A percentile compares a stretch with the other conserved stretches of the same genome.
phyloP scores from a whole-genome alignment of 2,797 vertebrate species.

The Carduelis carduelis region DNA sequence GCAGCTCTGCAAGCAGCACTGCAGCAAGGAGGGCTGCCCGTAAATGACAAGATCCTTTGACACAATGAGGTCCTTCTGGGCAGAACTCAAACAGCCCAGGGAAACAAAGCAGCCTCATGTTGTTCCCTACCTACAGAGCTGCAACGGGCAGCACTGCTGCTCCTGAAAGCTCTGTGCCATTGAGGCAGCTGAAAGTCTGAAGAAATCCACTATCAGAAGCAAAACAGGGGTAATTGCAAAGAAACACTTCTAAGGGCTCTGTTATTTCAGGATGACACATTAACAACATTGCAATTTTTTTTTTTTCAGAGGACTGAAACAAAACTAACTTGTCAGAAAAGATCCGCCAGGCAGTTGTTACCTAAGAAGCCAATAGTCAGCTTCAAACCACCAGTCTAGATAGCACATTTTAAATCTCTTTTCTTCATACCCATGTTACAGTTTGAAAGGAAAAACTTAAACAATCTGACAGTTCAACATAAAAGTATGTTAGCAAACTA shows the following conservation, averaged over 20 bases:
- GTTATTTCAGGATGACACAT: neutral
- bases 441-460: neutral
- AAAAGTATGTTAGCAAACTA: neutral
- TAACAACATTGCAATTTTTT: neutral
- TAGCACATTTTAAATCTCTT: neutral
- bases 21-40: neutral
- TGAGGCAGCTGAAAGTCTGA: neutral
- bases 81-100: neutral
- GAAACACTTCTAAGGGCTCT: neutral
- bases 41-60: neutral
- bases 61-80: neutral
- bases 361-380: neutral
- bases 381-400: neutral
- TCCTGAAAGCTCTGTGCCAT: neutral
- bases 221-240: neutral
- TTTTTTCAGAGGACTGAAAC: neutral
- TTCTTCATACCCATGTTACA: neutral
- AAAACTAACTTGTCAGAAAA: neutral
- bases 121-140: neutral
- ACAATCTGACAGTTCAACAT: neutral
- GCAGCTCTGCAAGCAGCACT: neutral
- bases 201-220: neutral
- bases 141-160: neutral
- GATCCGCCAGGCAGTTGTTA: neutral
- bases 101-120: neutral